phyloP scores from a whole-genome alignment of 2,113 vertebrate species.

The Oryzias celebensis region DNA sequence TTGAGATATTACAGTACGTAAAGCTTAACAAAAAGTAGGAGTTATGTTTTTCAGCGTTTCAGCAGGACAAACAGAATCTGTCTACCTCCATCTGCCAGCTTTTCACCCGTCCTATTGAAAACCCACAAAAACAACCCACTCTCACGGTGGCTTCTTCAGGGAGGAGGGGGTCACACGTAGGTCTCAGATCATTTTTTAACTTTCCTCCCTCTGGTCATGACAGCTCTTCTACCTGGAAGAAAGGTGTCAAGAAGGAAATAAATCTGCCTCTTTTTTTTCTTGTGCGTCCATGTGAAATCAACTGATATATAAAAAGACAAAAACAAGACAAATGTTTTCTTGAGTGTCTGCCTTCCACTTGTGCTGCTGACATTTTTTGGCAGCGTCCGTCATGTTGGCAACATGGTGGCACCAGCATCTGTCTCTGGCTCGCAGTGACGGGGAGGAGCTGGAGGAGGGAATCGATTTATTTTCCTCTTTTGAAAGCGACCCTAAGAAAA shows the following conservation, averaged over 20 bases:
- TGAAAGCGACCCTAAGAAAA: constrained; percentile 22
- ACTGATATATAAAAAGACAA: too few relatives aligned
- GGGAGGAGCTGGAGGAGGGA: constrained; percentile 37
- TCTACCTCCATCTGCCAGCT: constrained; percentile 29
- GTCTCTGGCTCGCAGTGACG: constrained; percentile 49
- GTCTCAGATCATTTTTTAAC: constrained; percentile 16
- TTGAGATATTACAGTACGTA: too few relatives aligned
- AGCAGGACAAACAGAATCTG: constrained; percentile 16
- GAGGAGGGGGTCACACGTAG: constrained; percentile 30
- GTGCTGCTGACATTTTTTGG: constrained; percentile 46
- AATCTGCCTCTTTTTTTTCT: too few relatives aligned
- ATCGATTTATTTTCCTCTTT: constrained; percentile 36
- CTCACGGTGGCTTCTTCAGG: constrained; percentile 26
- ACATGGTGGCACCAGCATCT: constrained; percentile 57
- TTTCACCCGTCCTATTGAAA: constrained; percentile 25
- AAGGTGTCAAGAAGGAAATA: not conserved
- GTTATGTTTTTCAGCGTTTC: constrained; percentile 9
- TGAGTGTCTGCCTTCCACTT: constrained; percentile 43
- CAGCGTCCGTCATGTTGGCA: constrained; percentile 54
- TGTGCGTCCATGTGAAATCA: too few relatives aligned
- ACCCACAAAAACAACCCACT: constrained; percentile 21
- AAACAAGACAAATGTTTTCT: constrained; percentile 24
- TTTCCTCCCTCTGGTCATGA: constrained; percentile 12
- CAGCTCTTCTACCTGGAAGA: constrained; percentile 14
- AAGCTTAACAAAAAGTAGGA: too few relatives aligned